These are phyloP conservation scores for Camponotus pennsylvanicus DNA, from an alignment of 1,140 invertebrate species.

Conservation along the genomic window DNA sequence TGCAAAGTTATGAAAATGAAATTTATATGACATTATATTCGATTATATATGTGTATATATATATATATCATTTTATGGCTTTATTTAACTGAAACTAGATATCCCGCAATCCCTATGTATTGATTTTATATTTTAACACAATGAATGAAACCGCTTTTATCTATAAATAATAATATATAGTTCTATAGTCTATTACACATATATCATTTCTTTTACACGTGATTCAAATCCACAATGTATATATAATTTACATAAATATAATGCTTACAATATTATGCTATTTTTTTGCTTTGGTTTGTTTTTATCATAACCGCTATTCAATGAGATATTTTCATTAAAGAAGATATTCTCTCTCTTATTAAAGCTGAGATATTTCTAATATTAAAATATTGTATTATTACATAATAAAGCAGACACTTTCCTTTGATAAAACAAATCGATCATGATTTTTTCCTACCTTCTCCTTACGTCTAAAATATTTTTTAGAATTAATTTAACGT, in stretches of 20 bases:
- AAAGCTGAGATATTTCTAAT: conserved; percentile 18
- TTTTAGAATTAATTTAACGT: neutral
- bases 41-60: neutral
- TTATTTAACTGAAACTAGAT: conserved; percentile 19
- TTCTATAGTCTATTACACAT: neutral
- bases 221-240: neutral
- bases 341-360: too few relatives aligned
- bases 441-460: neutral
- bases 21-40: neutral
- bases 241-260: conserved; percentile 11
- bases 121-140: neutral
- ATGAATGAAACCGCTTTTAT: conserved; percentile 6
- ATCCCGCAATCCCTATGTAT: neutral
- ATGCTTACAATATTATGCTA: neutral
- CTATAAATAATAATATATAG: conserved; percentile 1
- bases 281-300: neutral
- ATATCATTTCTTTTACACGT: neutral
- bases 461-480: neutral
- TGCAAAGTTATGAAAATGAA: neutral
- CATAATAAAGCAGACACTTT: neutral
- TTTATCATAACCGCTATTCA: conserved; percentile 12
- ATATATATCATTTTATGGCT: neutral
- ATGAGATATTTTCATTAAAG: neutral
- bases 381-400: conserved; percentile 11
- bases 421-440: neutral